These are phyloP conservation scores for Psittacula cyanocephala DNA, from an alignment of 2,113 vertebrate species.

Conservation along the genomic window DNA sequence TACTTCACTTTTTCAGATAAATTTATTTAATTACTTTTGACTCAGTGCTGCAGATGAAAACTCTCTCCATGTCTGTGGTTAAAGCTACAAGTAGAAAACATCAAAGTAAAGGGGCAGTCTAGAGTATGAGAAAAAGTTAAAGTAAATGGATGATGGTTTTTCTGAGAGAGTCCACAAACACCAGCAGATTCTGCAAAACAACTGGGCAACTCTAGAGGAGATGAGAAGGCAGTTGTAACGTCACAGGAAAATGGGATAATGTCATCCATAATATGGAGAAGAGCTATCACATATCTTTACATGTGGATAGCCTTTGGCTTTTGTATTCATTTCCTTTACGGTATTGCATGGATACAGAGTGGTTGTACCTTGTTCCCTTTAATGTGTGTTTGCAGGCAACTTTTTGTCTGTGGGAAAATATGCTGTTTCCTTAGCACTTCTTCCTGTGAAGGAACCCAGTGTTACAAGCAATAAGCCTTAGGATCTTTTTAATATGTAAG, in stretches of 20 bases:
- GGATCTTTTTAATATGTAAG: background rate
- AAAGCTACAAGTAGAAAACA: background rate
- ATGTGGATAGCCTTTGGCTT: background rate
- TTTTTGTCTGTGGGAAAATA: background rate
- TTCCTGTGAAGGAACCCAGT: background rate
- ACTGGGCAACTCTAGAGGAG: background rate
- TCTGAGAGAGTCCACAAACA: background rate
- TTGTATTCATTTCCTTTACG: background rate
- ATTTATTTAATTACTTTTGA: background rate
- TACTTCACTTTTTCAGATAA: background rate
- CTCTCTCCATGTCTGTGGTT: background rate
- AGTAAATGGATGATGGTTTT: background rate
- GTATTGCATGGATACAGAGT: rapidly evolving
- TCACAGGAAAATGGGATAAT: background rate
- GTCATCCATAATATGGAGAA: background rate
- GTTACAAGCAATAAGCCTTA: background rate
- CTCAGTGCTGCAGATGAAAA: background rate
- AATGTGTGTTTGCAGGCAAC: background rate
- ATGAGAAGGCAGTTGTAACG: background rate
- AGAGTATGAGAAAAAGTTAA: background rate
- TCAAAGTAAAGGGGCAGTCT: background rate
- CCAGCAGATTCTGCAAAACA: background rate
- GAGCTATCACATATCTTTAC: background rate
- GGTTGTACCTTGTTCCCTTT: background rate
- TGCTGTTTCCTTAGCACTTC: background rate